Conservation (phyloP, 2,797 vertebrate genomes). For the Sylvia borin region DNA sequence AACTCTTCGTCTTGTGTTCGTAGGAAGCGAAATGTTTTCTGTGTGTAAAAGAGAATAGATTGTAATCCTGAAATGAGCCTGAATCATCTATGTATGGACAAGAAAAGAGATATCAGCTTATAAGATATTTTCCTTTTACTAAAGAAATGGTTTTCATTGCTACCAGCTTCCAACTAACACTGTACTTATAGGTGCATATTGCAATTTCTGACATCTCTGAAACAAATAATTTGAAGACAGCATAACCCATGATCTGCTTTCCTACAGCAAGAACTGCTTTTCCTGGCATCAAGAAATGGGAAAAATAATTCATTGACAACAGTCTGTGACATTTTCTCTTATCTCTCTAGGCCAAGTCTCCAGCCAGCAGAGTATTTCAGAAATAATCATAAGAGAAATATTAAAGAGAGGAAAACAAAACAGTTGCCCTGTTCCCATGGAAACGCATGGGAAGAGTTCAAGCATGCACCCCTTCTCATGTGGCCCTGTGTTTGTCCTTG, state of each 20-base stretch:
- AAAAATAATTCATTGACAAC: conserved; percentile 19
- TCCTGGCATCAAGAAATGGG: conserved; percentile 43
- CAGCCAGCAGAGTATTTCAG: background rate
- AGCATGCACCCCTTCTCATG: background rate
- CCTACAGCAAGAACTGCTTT: conserved; percentile 16
- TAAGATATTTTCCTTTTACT: background rate
- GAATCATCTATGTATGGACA: background rate
- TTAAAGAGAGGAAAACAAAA: background rate
- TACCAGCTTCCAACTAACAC: background rate
- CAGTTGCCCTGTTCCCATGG: background rate
- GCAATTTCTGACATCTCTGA: background rate
- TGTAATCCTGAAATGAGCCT: background rate
- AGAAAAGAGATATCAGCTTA: background rate
- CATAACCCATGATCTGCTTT: background rate
- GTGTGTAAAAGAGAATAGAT: background rate
- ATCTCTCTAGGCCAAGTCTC: conserved; percentile 23
- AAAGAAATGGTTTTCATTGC: background rate
- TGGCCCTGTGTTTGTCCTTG: background rate
- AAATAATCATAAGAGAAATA: background rate
- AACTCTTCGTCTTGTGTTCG: background rate
- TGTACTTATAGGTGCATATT: background rate
- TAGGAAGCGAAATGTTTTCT: background rate
- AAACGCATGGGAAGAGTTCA: conserved; percentile 11
- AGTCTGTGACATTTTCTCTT: conserved; percentile 28
- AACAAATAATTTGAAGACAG: background rate